Evolutionary conservation across 2,113 vertebrate genomes (phyloP).

Genomic region (Mixornis gularis): DNA sequence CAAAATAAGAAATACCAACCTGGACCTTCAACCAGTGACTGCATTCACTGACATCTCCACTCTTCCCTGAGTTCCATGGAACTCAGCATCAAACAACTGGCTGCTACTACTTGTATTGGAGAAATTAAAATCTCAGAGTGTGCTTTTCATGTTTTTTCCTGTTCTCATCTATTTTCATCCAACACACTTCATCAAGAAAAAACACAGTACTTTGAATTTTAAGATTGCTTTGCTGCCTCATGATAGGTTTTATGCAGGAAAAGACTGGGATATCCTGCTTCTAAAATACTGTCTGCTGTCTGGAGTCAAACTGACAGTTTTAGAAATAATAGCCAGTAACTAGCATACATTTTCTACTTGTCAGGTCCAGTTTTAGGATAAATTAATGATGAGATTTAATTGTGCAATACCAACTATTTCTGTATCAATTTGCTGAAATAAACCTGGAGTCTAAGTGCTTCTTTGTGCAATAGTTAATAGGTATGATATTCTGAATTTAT

Average conservation of each 20-base stretch:
- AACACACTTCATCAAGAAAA: not conserved
- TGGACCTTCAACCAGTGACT: fast-evolving
- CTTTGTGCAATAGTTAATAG: not conserved
- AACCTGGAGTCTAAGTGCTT: not conserved
- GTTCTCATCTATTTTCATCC: not conserved
- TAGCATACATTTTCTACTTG: not conserved
- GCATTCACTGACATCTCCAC: not conserved
- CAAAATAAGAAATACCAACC: not conserved
- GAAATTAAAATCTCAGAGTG: not conserved
- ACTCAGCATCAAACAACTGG: not conserved
- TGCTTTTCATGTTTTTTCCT: not conserved
- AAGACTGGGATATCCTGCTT: not conserved
- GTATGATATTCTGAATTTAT: not conserved
- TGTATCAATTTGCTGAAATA: not conserved
- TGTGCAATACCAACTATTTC: not conserved
- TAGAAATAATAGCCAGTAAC: not conserved
- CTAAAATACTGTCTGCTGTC: not conserved
- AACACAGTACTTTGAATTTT: not conserved
- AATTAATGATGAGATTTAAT: not conserved
- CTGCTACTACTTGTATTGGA: not conserved
- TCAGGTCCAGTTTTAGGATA: not conserved
- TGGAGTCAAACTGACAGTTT: not conserved
- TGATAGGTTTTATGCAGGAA: not conserved
- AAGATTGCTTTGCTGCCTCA: not conserved
- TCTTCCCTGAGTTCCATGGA: not conserved